These are phyloP conservation scores for Oncopeltus fasciatus DNA, from an alignment of 1,140 invertebrate genomes.

Conservation along the genomic window DNA sequence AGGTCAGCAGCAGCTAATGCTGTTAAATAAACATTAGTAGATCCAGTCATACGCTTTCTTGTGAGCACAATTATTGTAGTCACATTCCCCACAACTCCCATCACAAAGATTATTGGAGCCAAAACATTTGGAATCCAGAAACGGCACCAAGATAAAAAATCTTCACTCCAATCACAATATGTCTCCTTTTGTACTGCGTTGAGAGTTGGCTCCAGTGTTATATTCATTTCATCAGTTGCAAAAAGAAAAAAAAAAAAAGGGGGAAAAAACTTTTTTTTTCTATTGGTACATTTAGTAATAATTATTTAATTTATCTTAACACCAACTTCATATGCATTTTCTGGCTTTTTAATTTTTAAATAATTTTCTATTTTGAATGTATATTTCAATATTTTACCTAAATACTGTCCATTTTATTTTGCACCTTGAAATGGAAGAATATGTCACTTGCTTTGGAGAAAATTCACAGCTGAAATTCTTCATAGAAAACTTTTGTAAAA, in stretches of 20 bases:
- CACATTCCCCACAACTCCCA: constrained; percentile 55
- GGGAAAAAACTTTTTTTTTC: no score
- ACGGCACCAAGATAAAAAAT: constrained; percentile 26
- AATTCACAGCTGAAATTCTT: not conserved
- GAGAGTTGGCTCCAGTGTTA: not conserved
- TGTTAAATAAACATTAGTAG: constrained; percentile 60
- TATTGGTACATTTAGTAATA: no score
- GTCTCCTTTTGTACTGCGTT: not conserved
- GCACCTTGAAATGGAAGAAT: not conserved
- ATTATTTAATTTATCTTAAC: not conserved
- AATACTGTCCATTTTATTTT: not conserved
- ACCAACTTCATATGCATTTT: not conserved
- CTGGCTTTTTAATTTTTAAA: not conserved
- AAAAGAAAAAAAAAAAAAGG: no score
- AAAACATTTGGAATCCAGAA: constrained; percentile 50
- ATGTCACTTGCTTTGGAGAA: not conserved
- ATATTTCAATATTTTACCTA: not conserved
- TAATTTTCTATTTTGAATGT: not conserved
- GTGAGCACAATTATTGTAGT: constrained; percentile 60
- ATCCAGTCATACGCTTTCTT: constrained; percentile 54
- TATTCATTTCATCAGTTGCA: not conserved
- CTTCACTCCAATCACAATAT: not conserved
- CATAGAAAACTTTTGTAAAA: not conserved
- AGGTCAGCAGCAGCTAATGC: constrained; percentile 57
- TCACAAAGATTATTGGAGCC: constrained; percentile 48